These are phyloP conservation scores for Scomber scombrus DNA, from an alignment of 2,113 vertebrate genomes.

Conservation along the genomic window DNA sequence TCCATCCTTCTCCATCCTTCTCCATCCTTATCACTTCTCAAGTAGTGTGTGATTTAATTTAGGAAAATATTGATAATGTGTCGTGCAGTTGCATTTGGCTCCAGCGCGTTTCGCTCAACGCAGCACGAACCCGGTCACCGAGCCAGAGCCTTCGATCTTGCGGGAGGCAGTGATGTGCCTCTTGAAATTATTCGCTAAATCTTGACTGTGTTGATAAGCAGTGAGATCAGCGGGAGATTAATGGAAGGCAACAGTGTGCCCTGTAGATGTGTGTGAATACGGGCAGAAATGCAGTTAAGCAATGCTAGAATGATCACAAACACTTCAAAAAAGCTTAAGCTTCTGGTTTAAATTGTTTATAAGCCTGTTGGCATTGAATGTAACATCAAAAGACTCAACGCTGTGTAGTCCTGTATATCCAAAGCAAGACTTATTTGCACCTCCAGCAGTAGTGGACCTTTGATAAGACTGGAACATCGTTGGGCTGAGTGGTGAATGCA, in stretches of 20 bases:
- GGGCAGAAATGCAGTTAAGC: not conserved
- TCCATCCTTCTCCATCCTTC: too few species aligned
- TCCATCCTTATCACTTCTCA: not conserved
- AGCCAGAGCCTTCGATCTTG: slow-evolving; percentile 43
- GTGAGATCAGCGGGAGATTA: slow-evolving; percentile 32
- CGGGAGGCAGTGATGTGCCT: slow-evolving; percentile 7
- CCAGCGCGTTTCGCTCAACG: not conserved
- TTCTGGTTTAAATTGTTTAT: not conserved
- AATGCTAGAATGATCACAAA: slow-evolving; percentile 5
- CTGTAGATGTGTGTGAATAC: not conserved
- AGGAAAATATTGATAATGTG: slow-evolving; percentile 20
- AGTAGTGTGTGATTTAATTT: slow-evolving; percentile 2
- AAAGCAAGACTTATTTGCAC: slow-evolving; percentile 9
- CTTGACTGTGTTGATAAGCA: slow-evolving; percentile 43
- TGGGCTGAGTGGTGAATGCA: slow-evolving; percentile 14
- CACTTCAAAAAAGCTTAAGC: not conserved
- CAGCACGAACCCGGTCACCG: slow-evolving; percentile 36
- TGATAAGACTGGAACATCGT: slow-evolving; percentile 3
- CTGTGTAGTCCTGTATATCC: not conserved
- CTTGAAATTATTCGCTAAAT: slow-evolving; percentile 47
- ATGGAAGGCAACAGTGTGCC: not conserved
- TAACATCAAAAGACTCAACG: not conserved
- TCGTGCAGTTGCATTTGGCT: slow-evolving; percentile 13
- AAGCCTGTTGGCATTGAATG: not conserved
- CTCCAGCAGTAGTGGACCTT: not conserved